Base-by-base conservation (phyloP, 2,113 vertebrate species). In the Lucifuga dentata region DNA sequence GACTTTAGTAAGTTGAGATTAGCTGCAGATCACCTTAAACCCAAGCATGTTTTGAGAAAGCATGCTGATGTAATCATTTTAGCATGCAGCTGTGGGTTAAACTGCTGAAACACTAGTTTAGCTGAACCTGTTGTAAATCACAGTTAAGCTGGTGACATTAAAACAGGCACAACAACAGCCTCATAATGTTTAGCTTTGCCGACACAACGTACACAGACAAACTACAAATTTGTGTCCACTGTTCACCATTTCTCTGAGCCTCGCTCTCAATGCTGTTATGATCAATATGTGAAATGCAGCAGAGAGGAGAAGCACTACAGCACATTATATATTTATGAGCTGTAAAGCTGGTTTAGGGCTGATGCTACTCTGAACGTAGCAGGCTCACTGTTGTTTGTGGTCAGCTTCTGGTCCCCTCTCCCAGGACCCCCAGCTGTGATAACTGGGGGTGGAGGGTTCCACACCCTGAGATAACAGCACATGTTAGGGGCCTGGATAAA, bases 391-490 rank as follows among this genome's bases (percentile, higher is more conserved):
- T 67, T 80, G 57, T 80, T 80, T 80, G 51, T 73, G 79, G 84
- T 81, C 87, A 89, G 69, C 51, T 73, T 84, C 61, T 80, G 64
- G 73, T 86, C 82, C 85, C 72, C 84, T 77, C 75, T 85, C 88
- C 78, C 86, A 91, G 82, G 75, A 90, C 75, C 81, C 85, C 71
- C 86, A 80, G 73, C 73, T 56, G 71, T 69, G 81, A 84, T 56
- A 44, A 79, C 63, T 86, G 35, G 68, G 57, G 55, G 68, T 26
- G 65, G 72, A 73, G 61, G 56, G 5, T 60, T 73, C 68, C 76
- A 83, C 87, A 77, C 76, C 86, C 85, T 77, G 70, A 78, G 86
- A 90, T 90, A 90, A 87, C 76, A 88, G 53, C 41, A 69, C 59
- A 68, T 83, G 85, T 82, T 60, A 73, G 48, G 52, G 52, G 78